These are phyloP conservation scores for Orthosia incerta DNA, from an alignment of 2,888 invertebrate genomes.

Conservation along the genomic window DNA sequence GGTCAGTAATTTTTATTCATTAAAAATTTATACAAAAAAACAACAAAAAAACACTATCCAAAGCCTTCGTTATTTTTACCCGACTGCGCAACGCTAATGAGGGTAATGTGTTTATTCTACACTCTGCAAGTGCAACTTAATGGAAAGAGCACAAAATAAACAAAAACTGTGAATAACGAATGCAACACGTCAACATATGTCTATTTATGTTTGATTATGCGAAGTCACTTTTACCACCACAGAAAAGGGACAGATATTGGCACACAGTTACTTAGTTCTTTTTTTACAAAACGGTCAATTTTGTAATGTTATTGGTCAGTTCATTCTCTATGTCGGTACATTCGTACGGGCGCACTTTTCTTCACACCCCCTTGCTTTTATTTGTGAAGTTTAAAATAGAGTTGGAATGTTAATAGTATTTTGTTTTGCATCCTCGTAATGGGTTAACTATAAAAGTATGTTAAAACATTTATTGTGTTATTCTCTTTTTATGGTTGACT, in stretches of 20 bases:
- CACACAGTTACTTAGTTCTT: neutral
- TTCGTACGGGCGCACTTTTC: neutral
- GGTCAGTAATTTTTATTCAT: neutral
- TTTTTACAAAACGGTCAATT: neutral
- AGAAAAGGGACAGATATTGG: neutral
- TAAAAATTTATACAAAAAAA: too few relatives aligned
- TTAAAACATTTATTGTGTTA: too few relatives aligned
- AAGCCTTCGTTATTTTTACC: too few relatives aligned
- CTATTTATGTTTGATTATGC: neutral
- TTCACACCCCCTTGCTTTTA: neutral
- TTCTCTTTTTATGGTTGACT: too few relatives aligned
- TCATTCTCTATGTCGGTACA: neutral
- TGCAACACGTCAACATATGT: neutral
- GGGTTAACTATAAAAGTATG: neutral
- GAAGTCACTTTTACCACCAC: neutral
- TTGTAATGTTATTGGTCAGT: neutral
- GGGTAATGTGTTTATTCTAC: too few relatives aligned
- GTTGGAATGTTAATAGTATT: neutral
- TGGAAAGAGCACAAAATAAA: too few relatives aligned
- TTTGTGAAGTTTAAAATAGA: slow-evolving; percentile 5
- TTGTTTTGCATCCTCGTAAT: too few relatives aligned
- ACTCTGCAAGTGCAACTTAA: too few relatives aligned
- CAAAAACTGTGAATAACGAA: too few relatives aligned
- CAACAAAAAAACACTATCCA: too few relatives aligned
- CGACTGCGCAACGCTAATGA: too few relatives aligned